phyloP scores from a whole-genome alignment of 2,113 vertebrate species.

The Antechinus flavipes region DNA sequence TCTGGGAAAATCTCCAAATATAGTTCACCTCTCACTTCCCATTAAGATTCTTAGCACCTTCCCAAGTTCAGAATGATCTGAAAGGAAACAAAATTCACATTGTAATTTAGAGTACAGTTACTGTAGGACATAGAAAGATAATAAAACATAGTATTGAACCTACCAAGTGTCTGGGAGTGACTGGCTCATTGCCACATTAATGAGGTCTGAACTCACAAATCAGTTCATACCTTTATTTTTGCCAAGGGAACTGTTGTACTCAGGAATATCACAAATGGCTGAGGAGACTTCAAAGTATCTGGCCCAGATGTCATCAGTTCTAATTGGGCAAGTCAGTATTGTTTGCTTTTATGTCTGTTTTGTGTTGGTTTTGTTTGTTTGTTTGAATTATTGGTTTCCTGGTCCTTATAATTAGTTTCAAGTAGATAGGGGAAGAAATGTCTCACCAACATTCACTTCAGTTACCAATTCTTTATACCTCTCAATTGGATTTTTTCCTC shows the following conservation, averaged over 20 bases:
- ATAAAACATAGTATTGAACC: neutral
- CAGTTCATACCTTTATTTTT: neutral
- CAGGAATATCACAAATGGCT: neutral
- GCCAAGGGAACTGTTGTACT: neutral
- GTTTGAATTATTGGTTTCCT: neutral
- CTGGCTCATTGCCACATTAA: neutral
- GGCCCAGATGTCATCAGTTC: neutral
- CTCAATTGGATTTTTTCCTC: neutral
- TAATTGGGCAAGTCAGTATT: neutral
- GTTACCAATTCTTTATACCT: neutral
- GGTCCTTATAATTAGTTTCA: neutral
- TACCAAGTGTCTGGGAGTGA: neutral
- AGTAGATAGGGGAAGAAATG: neutral
- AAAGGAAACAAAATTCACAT: neutral
- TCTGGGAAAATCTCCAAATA: neutral
- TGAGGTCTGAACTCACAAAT: neutral
- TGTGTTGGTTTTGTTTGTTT: neutral
- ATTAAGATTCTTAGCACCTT: neutral
- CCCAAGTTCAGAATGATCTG: neutral
- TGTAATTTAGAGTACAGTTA: neutral
- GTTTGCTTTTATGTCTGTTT: neutral
- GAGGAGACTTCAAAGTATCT: neutral
- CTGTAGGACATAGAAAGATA: neutral
- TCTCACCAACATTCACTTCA: neutral
- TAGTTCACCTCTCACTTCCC: neutral